These are phyloP conservation scores for Saguinus oedipus DNA, from an alignment of 2,797 vertebrate species.

Conservation along the genomic window DNA sequence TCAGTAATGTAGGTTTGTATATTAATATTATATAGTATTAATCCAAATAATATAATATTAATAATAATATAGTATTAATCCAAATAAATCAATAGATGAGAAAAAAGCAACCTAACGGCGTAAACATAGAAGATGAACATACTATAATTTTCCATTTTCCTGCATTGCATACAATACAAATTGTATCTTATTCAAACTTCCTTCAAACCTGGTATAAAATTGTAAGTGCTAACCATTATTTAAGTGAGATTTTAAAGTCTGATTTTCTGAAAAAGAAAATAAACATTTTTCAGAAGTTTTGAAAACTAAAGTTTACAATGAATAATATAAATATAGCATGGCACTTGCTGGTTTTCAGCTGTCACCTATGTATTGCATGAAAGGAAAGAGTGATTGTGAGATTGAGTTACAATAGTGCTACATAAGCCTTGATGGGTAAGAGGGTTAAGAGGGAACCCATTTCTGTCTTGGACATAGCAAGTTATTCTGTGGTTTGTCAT, in stretches of 20 bases:
- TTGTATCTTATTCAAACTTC: not conserved
- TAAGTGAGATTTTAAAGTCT: not conserved
- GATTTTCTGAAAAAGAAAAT: constrained; percentile 9
- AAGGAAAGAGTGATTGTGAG: not conserved
- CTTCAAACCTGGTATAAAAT: not conserved
- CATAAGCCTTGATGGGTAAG: not conserved
- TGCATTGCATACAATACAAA: not conserved
- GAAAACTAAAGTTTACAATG: constrained; percentile 10
- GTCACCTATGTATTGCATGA: not conserved
- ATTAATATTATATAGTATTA: no score
- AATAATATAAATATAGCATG: not conserved
- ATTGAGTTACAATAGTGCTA: not conserved
- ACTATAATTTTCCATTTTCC: not conserved
- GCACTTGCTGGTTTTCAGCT: not conserved
- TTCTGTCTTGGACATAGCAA: no score
- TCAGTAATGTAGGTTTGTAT: no score
- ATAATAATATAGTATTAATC: not conserved
- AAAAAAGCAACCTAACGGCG: not conserved
- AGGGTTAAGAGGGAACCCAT: not conserved
- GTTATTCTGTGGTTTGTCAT: not conserved
- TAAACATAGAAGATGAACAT: not conserved
- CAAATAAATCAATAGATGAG: not conserved
- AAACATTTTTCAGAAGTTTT: not conserved
- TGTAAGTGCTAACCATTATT: not conserved
- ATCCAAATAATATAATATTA: no score